Base-by-base conservation (phyloP, 2,113 vertebrate species). In the Cettia cetti region DNA sequence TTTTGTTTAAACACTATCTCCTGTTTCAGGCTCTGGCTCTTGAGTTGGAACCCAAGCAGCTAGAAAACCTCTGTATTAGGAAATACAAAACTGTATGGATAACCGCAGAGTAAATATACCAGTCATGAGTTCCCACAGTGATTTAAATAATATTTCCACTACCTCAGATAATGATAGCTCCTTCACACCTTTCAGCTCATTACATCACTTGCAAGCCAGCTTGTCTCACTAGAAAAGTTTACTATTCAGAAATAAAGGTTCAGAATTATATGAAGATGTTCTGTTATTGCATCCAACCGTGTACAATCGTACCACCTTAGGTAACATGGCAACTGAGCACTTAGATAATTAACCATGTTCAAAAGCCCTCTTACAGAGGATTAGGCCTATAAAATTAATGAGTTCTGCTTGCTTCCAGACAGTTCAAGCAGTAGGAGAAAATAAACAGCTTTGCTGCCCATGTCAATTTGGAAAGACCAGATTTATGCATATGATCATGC, bases 331-430 rank as follows among this genome's bases (percentile, higher is more conserved):
- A 91, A 82, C 54, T 8, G 2, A 74, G 70, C 84, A 88, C 87
- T 94, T 74, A 94, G 23, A 37, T 64, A 75, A 83, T 86, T 85
- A 85, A 80, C 60, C 60, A n/a, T n/a, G 52, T 47, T 63, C 92
- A 82, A 82, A 88, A 92, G 56, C 77, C 92, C 94, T 84, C 80
- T 92, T 89, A 89, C 40, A 70, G 54, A 90, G 68, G 47, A 94
- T 94, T 92, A 92, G 27, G 30, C 54, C 78, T 86, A 39, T 66
- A 85, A 80, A 94, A 91, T 84, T 63, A 90, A 94, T 77, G 64
- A 89, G 82, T 91, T 84, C 70, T 92, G 35, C 56, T 91, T 80
- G 63, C 78, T 84, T 86, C 80, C 72, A 93, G 71, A 70, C 31
- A 92, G 57, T 63, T 70, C 52, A 82, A 68, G 39, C 45, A 85